A percentile compares a stretch with the other conserved stretches of the same genome.
Conservation (phyloP, 1,140 invertebrate species). For the Heterodera schachtii region DNA sequence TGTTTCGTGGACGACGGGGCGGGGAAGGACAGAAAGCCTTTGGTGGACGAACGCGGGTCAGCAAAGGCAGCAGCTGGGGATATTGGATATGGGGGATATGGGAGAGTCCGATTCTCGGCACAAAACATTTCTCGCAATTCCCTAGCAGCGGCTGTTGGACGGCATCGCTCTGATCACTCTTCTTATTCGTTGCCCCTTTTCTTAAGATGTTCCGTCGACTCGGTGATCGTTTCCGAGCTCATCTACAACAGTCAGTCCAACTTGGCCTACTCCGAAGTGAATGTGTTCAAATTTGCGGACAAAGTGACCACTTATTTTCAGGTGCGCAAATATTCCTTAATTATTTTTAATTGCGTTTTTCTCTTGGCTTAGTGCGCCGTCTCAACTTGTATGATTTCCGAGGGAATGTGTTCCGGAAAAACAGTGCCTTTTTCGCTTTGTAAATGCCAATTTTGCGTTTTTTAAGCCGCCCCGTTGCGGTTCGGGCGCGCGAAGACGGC, state of each 20-base stretch:
- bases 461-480: constrained; percentile 62
- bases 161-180: no score
- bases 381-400: constrained; percentile 61
- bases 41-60: constrained; percentile 62
- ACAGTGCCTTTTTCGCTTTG: constrained; percentile 45
- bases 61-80: not conserved
- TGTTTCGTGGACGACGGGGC: constrained; percentile 64
- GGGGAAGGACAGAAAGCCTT: constrained; percentile 56
- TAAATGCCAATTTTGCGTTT: not conserved
- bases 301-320: constrained; percentile 55
- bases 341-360: not conserved
- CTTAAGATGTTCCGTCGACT: constrained; percentile 58
- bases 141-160: no score
- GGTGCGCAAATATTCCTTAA: not conserved
- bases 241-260: constrained; percentile 62
- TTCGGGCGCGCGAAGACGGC: constrained; percentile 33
- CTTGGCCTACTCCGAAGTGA: constrained; percentile 62
- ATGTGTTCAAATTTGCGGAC: constrained; percentile 57
- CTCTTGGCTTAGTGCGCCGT: constrained; percentile 60
- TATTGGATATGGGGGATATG: no score
- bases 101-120: no score
- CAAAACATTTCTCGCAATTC: no score
- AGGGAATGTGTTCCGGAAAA: constrained; percentile 63
- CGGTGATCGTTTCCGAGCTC: constrained; percentile 58
- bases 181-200: not conserved